Evolutionary conservation across 64 coral and sea anemone species (phyloP), one percentile per base, ranked within the genome.

Genomic region (Montipora efflorescens): DNA sequence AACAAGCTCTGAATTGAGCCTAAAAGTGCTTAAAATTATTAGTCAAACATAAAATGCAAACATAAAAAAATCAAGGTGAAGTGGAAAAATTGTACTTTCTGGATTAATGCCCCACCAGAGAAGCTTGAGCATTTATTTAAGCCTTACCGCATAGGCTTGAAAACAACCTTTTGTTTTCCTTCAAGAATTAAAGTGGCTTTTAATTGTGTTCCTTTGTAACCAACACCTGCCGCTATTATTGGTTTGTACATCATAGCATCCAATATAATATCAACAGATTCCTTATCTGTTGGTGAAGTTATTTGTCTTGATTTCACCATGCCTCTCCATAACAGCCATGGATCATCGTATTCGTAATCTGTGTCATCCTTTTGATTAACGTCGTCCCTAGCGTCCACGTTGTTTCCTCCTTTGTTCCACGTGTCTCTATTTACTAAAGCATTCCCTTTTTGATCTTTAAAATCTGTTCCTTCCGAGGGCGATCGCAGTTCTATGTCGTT

Each of bases 161-260:
- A 98, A 52, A 98, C 96, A 48, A 98, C 96, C 92, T 47, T 98
- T 76, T 98, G 96, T 78, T 95, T 95, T 86, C 96, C 96, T 58
- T 98, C 96, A 20, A 98, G 85, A 67, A 94, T 62, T 61, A 98
- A 79, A n/a, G 93, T 92, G 25, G 96, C 93, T 88, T 98, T 98
- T 62, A 98, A 83, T 55, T 98, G 96, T 19, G 96, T 98, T 46
- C 96, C 96, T 4, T 77, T 76, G 48, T 85, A 71, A 5, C 96
- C 96, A 73, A 92, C 68, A 2, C 89, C 93, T 0, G 96, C 96
- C 8, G 93, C 93, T 43, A 98, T 66, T 45, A 98, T 89, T 13
- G 96, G 96, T 11, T 98, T 98, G 48, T 94, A 98, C 23, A 93
- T 81, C 49, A 98, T 78, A 4, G 89, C 96, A 43, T 98, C 96